These are phyloP conservation scores for Trichopria drosophilae DNA, from an alignment of 2,888 invertebrate genomes.

Conservation along the genomic window DNA sequence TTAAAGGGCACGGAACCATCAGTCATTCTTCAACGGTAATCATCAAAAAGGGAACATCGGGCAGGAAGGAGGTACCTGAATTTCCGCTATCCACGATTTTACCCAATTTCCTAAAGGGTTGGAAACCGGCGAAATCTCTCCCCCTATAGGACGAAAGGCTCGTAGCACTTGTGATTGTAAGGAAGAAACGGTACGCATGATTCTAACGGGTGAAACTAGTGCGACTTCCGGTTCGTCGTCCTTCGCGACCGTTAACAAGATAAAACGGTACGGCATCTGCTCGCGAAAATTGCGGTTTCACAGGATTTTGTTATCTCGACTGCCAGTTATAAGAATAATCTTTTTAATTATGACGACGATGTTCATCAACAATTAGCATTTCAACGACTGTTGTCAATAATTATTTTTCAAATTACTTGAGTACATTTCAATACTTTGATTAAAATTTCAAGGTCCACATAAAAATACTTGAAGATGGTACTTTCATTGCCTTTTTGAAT, in stretches of 20 bases:
- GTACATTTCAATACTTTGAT: not conserved
- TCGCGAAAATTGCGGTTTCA: slow-evolving; percentile 13
- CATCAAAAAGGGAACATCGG: no score
- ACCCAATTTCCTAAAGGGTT: no score
- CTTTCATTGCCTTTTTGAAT: no score
- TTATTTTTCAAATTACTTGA: not conserved
- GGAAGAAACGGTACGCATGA: slow-evolving; percentile 1
- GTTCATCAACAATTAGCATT: no score
- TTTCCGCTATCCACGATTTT: no score
- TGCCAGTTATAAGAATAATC: no score
- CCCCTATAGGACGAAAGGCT: not conserved
- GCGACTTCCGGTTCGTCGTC: slow-evolving; percentile 35
- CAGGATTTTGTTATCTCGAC: slow-evolving; percentile 4
- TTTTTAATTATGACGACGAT: no score
- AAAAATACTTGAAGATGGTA: no score
- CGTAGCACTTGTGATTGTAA: slow-evolving; percentile 1
- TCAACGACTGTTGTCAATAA: not conserved
- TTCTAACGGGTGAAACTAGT: slow-evolving; percentile 35
- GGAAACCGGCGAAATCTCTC: slow-evolving; percentile 4
- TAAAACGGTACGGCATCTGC: slow-evolving; percentile 25
- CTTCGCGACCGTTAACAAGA: slow-evolving; percentile 34
- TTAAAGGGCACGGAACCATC: no score
- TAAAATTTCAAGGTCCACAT: no score
- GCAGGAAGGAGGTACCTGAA: no score
- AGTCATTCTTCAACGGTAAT: no score